Evolutionary conservation across 2,888 invertebrate genomes (phyloP), one percentile per base, ranked within the genome.

Genomic region (Diaprepes abbreviatus): DNA sequence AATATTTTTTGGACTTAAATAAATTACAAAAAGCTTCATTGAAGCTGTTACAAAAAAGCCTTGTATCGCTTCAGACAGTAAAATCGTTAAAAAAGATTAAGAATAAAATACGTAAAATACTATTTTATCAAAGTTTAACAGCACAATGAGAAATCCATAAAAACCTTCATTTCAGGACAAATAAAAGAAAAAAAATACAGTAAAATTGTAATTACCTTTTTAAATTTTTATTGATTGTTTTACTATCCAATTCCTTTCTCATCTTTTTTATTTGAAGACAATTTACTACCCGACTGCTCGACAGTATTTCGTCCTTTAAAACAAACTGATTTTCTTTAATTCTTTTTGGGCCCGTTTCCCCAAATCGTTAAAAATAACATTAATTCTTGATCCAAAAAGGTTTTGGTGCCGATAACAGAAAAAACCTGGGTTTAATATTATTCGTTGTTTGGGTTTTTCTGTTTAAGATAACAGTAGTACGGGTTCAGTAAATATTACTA

Each of bases 301-400:
- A 28, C 48, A 50, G 31, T 50, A 50, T 50, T 50, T 28, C 16
- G 48, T 31, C 31, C 48, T 28, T 50, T 16, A 9, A 50, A 28
- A 12, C 28, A 12, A n/a, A 50, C 28, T n/a, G 40, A 58, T 40
- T 58, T 21, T 58, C 58, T 58, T 58, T 58, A 40, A 58, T 58
- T 38, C 40, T 6, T n/a, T 58, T 58, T 40, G 14, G 58, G 40
- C 19, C 58, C 28, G 35, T 21, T 21, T 55, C n/a, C 40, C n/a
- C 3, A n/a, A 43, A 35, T 35, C 40, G 58, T 58, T 58, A 58
- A 58, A 58, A 40, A 16, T 10, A 24, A 16, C 48, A 28, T 31
- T 50, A 50, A 6, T 43, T 50, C 24, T n/a, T 40, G 14, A 9
- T 19, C 31, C 9, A 28, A 50, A 28, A 50, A 14, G 48, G 24